Base-by-base conservation (phyloP, 1,140 invertebrate genomes). In the Limonius californicus region DNA sequence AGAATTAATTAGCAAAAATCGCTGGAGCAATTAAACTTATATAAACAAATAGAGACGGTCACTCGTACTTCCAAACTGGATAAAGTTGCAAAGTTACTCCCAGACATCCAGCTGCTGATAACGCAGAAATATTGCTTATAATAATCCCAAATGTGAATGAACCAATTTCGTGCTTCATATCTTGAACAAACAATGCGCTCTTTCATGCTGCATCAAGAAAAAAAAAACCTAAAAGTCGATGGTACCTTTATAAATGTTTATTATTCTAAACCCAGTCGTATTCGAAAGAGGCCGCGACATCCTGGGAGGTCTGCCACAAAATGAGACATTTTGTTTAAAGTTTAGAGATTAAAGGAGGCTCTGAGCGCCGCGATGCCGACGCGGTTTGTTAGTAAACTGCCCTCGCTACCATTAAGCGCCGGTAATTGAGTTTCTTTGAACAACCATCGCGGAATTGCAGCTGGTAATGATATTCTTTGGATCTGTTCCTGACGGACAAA, bases 251-350 rank as follows among this genome's bases (percentile, higher is more conserved):
- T 50, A 27, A 6, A 21, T 66, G 61, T 66, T 66, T 66, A 66
- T 66, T 66, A 66, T 66, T 66, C 21, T 32, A 63, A 66, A 59
- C 42, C 57, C 39, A 57, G 64, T 66, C 61, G 62, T 56, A 66
- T 63, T 30, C 20, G 54, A 55, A 32, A 64, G 57, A 64, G 55
- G 66, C 66, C 66, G 66, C 66, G 66, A 62, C 66, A 64, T 61
- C 58, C 45, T 67, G 66, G 66, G 66, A 64, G 66, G 66, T 55
- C 66, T 54, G 59, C 62, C 66, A 63, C 66, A 67, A 59, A 67
- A 62, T 67, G 62, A 64, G 66, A 64, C 61, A 67, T 67, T 67
- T 67, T 67, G 66, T 67, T 67, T 67, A 64, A 62, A 62, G 59
- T 64, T 54, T 21, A 39, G 63, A 67, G 66, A 67, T 67, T 67